Evolutionary conservation across 2,888 invertebrate genomes (phyloP).

Genomic region (Tridacna gigas): DNA sequence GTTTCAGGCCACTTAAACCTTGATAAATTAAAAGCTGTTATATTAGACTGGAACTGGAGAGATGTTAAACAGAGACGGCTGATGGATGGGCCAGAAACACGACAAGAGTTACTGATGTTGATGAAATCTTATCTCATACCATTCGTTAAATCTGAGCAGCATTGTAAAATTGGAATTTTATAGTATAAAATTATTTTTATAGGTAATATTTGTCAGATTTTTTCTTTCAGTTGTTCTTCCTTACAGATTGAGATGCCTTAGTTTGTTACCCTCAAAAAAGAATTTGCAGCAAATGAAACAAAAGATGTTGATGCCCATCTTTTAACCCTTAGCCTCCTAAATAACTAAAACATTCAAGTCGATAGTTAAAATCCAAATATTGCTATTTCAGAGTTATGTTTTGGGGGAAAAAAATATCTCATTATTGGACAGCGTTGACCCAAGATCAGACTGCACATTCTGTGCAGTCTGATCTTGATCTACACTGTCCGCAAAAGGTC

Average conservation of each 20-base stretch:
- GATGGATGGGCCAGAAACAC: conserved; percentile 77
- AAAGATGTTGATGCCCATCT: background rate
- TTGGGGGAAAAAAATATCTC: no score
- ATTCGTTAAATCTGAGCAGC: conserved; percentile 66
- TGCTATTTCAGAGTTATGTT: no score
- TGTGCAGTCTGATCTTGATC: no score
- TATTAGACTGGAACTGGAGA: conserved; percentile 82
- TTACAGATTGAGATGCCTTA: background rate
- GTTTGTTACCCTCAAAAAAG: background rate
- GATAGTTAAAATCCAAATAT: no score
- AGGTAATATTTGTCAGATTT: background rate
- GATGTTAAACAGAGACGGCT: conserved; percentile 78
- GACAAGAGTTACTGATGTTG: conserved; percentile 70
- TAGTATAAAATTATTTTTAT: conserved; percentile 57
- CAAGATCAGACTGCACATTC: no score
- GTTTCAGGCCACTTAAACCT: conserved; percentile 76
- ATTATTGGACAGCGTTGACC: no score
- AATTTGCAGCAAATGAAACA: background rate
- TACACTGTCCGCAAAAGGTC: no score
- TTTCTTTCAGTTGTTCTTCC: background rate
- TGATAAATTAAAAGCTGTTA: conserved; percentile 71
- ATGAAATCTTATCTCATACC: conserved; percentile 72
- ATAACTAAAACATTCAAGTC: no score
- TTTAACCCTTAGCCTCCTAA: background rate
- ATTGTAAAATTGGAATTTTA: conserved; percentile 77